Conservation (phyloP, 2,113 vertebrate genomes). For the Anseranas semipalmata region DNA sequence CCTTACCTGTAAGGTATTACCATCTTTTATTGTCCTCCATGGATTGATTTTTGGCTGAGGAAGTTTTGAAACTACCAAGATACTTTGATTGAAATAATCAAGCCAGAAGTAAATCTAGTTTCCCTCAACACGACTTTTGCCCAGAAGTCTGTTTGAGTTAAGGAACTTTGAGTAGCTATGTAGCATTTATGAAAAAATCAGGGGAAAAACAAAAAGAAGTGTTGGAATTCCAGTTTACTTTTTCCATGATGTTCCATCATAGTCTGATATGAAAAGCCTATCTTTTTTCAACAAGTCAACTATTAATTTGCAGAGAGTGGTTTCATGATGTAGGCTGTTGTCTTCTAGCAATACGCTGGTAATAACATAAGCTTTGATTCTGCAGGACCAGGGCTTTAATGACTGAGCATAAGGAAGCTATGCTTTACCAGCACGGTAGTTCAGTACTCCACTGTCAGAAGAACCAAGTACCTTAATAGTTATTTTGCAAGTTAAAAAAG, state of each 20-base stretch:
- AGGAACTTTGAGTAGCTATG: neutral
- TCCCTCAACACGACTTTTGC: neutral
- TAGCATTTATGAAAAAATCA: neutral
- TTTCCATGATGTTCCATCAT: neutral
- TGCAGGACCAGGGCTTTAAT: neutral
- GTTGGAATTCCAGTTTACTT: neutral
- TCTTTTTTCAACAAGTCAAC: neutral
- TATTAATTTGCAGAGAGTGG: neutral
- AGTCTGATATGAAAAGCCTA: neutral
- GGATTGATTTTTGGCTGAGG: neutral
- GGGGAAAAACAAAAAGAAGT: neutral
- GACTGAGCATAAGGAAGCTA: neutral
- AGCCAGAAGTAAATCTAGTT: neutral
- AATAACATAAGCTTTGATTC: neutral
- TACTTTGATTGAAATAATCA: neutral
- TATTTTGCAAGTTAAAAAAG: neutral
- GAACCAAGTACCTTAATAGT: neutral
- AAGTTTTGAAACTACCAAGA: neutral
- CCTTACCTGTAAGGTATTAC: neutral
- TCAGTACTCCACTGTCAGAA: neutral
- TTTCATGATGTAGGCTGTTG: neutral
- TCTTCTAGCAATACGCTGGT: neutral
- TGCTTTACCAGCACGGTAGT: neutral
- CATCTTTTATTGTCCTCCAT: neutral
- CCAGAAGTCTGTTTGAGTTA: neutral